Percentiles rank a stretch among this genome's conserved stretches.
Evolutionary conservation across 2,888 invertebrate genomes (phyloP).

Genomic region (Melanostoma mellinum): DNA sequence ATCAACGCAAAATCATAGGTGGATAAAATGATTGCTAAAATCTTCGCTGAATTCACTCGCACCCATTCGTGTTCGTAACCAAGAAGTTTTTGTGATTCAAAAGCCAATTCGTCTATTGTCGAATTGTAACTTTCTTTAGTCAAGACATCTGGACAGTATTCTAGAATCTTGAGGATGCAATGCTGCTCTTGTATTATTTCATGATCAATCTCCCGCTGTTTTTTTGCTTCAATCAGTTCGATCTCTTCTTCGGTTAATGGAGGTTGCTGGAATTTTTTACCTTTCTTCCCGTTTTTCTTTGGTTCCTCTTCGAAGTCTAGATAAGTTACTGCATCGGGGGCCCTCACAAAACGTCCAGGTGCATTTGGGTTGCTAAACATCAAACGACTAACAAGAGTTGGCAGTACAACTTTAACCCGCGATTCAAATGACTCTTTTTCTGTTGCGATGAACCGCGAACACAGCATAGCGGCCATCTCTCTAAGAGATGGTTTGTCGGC

Average conservation of each 20-base stretch:
- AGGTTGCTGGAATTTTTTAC: conserved; percentile 66
- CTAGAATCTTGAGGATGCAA: conserved; percentile 86
- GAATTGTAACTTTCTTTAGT: conserved; percentile 78
- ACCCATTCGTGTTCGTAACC: conserved; percentile 95
- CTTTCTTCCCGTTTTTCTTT: conserved; percentile 40
- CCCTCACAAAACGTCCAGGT: conserved; percentile 85
- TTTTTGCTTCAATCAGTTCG: conserved; percentile 82
- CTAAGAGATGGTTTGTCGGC: conserved; percentile 87
- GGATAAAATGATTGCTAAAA: conserved; percentile 88
- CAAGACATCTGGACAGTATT: conserved; percentile 85
- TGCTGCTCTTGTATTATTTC: conserved; percentile 89
- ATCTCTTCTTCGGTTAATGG: conserved; percentile 62
- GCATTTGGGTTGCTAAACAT: conserved; percentile 81
- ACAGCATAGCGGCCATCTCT: conserved; percentile 90
- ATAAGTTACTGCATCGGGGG: conserved; percentile 80
- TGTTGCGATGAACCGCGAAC: conserved; percentile 90
- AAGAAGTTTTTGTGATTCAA: conserved; percentile 87
- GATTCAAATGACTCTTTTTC: conserved; percentile 88
- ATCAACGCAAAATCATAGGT: conserved; percentile 85
- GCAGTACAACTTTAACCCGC: conserved; percentile 85
- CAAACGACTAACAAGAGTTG: conserved; percentile 84
- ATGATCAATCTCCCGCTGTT: conserved; percentile 87
- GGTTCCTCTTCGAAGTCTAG: conserved; percentile 60
- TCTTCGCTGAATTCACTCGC: conserved; percentile 88
- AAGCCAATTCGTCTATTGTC: conserved; percentile 84